phyloP scores from a whole-genome alignment of 64 coral and sea anemone species.

The Actinia equina region DNA sequence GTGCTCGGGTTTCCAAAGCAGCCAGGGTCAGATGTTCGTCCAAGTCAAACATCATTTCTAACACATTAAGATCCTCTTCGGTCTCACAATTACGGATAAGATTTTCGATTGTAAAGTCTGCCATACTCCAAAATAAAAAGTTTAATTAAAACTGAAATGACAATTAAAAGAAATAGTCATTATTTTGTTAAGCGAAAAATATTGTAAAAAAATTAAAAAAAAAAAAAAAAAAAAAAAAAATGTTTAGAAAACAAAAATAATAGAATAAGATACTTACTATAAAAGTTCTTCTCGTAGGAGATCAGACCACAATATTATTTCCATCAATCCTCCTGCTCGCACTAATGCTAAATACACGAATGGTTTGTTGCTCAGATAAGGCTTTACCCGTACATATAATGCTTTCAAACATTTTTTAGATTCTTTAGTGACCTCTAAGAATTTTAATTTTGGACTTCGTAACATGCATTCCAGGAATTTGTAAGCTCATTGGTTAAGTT shows the following conservation, averaged over 20 bases:
- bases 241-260: background rate
- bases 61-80: background rate
- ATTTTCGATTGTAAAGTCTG: background rate
- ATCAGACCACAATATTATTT: background rate
- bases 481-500: too few species aligned
- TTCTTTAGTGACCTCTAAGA: background rate
- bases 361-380: background rate
- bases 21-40: background rate
- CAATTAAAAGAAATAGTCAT: background rate
- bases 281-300: background rate
- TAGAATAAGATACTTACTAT: background rate
- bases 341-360: background rate
- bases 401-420: background rate
- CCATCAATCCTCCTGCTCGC: background rate
- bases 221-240: too few species aligned
- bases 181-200: background rate
- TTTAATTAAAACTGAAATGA: background rate
- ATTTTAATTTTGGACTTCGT: too few species aligned
- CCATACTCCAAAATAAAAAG: background rate
- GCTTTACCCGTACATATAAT: background rate
- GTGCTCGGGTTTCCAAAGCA: background rate
- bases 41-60: background rate
- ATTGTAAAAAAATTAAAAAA: background rate
- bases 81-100: background rate
- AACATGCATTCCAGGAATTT: too few species aligned